phyloP scores from a whole-genome alignment of 2,113 vertebrate genomes.

The Odontophorus gujanensis region DNA sequence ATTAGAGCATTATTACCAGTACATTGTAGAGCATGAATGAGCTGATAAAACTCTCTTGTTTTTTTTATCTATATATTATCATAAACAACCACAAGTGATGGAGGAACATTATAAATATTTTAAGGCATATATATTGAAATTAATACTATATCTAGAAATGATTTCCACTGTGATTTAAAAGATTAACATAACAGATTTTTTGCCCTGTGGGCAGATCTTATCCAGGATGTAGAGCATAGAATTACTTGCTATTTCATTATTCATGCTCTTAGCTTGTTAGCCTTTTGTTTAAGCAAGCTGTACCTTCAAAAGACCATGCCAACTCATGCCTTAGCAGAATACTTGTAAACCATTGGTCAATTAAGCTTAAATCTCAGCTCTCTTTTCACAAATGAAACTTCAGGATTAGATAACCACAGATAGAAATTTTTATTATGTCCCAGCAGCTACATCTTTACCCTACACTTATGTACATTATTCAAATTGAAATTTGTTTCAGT shows the following conservation, averaged over 20 bases:
- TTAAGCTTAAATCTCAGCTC: neutral
- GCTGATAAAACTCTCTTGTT: neutral
- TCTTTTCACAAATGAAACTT: neutral
- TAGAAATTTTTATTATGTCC: neutral
- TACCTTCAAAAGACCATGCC: neutral
- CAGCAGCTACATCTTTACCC: neutral
- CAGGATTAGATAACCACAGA: neutral
- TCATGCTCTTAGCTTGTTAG: neutral
- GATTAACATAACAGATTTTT: neutral
- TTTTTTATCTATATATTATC: neutral
- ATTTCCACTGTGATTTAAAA: neutral
- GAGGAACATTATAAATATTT: neutral
- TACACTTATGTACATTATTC: neutral
- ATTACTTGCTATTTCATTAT: neutral
- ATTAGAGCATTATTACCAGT: slow-evolving; percentile 21
- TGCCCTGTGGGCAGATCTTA: neutral
- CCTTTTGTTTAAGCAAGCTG: neutral
- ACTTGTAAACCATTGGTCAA: neutral
- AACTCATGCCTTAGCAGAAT: neutral
- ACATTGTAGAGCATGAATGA: neutral
- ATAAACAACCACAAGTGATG: neutral
- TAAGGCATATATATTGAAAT: neutral
- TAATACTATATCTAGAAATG: neutral
- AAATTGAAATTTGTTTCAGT: neutral
- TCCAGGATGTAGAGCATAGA: neutral